Evolutionary conservation across 2,888 invertebrate genomes (phyloP).

Genomic region (Temnothorax rugatulus): DNA sequence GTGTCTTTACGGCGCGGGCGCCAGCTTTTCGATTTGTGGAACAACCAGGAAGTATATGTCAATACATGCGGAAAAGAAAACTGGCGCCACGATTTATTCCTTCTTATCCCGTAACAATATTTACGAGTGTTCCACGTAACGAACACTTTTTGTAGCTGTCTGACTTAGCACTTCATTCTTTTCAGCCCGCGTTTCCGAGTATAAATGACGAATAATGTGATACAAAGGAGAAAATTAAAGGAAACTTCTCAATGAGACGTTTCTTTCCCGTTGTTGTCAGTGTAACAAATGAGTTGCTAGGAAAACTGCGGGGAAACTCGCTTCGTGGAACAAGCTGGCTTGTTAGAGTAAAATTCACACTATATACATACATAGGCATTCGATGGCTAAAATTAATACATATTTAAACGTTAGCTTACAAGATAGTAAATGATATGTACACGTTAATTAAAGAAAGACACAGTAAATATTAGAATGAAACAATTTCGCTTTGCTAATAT

Average conservation of each 20-base stretch:
- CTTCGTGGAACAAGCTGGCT: not conserved
- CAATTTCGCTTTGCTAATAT: slow-evolving; percentile 7
- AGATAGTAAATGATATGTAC: slow-evolving; percentile 14
- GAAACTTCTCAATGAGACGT: not conserved
- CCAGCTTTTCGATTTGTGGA: slow-evolving; percentile 1
- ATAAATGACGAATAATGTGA: slow-evolving; percentile 10
- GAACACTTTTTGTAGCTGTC: not conserved
- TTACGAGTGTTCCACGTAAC: slow-evolving; percentile 13
- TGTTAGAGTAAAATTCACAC: not conserved
- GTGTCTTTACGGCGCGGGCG: not conserved
- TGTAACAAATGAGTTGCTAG: not conserved
- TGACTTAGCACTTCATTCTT: not conserved
- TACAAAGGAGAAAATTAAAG: not conserved
- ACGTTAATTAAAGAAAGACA: slow-evolving; percentile 47
- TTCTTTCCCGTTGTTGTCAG: not conserved
- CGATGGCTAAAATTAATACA: slow-evolving; percentile 6
- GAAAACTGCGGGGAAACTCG: not conserved
- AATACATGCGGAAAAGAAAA: not conserved
- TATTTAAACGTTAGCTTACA: not conserved
- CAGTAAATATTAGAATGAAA: slow-evolving; percentile 8
- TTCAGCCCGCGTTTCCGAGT: not conserved
- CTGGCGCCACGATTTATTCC: not conserved
- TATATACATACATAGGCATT: not conserved
- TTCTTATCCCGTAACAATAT: slow-evolving; percentile 22
- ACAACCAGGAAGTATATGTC: not conserved